Evolutionary conservation across 2,113 vertebrate species (phyloP), one percentile per base, ranked within the genome.

Genomic region (Pseudorhombus dupliciocellatus): DNA sequence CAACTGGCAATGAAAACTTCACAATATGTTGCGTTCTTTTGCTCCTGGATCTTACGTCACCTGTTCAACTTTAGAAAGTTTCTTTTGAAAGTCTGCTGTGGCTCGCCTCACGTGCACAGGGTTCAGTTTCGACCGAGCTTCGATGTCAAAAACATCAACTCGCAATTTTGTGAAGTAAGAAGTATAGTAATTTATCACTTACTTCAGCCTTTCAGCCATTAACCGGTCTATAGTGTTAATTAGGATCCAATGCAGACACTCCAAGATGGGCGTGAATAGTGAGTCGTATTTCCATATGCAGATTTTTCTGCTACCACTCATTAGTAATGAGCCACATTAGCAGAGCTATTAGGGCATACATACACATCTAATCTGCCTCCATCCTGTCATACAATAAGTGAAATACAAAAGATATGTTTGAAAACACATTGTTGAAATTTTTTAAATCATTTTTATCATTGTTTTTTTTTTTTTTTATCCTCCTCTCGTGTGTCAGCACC

Each of bases 211-310:
- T 84, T 77, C 51, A 75, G 57, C 75, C 69, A 89, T 87, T 84
- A 86, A 80, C 84, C 46, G 66, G 31, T 50, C 70, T 63, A 59
- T 73, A 46, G 72, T 77, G 78, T 84, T 89, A 87, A 92, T 89
- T 78, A 66, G 63, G 72, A 71, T 83, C 61, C 80, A 81, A 88
- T 87, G 77, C 74, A 82, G 75, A 85, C 86, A 84, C 87, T 88
- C 66, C 69, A 83, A 69, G 77, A 77, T 84, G 69, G 67, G 56
- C 58, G 65, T 80, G 79, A 84, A 85, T 87, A 85, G 83, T 84
- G 72, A 84, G 62, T 68, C 15, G 18, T 77, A 79, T 70, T 81
- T 84, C 58, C 48, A 72, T 52, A 55, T 78, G 82, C 84, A 86
- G 75, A 86, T 88, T 77, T 74, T 73, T 78, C 58, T 31, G 61